A percentile compares a stretch with the other conserved stretches of the same genome.
These are phyloP conservation scores for Heterotis niloticus DNA, from an alignment of 2,113 vertebrate species.

Conservation along the genomic window DNA sequence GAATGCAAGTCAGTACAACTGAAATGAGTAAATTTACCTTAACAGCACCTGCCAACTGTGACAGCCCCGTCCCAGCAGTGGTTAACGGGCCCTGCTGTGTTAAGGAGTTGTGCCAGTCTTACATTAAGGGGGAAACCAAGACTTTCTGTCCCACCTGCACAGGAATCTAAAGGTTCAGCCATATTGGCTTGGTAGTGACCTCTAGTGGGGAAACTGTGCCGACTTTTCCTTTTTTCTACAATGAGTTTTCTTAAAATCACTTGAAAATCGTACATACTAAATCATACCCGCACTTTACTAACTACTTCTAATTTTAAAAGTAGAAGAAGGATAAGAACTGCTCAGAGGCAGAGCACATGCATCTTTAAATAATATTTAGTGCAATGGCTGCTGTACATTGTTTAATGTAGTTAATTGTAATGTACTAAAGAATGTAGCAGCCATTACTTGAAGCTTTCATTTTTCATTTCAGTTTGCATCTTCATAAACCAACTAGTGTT, in stretches of 20 bases:
- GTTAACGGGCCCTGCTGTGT: no score
- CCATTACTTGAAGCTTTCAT: background rate
- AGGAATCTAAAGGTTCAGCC: background rate
- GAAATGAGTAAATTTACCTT: no score
- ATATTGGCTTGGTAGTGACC: background rate
- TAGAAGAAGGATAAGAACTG: no score
- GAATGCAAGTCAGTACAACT: no score
- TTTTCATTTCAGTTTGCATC: background rate
- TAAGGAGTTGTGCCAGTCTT: no score
- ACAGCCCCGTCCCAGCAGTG: no score
- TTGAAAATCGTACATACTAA: no score
- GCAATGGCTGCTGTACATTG: background rate
- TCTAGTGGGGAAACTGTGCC: conserved; percentile 2
- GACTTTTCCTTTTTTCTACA: background rate
- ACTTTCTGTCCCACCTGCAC: background rate
- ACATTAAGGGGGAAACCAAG: background rate
- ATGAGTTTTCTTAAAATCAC: no score
- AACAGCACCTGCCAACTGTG: no score
- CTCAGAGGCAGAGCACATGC: no score
- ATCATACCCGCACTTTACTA: background rate
- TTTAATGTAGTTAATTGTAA: background rate
- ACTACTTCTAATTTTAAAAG: background rate
- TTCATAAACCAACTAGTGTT: no score
- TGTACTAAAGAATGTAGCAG: background rate
- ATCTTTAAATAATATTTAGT: no score